A percentile compares a stretch with the other conserved stretches of the same genome.
phyloP scores from a whole-genome alignment of 2,888 invertebrate species.

The Trimorus sp. region DNA sequence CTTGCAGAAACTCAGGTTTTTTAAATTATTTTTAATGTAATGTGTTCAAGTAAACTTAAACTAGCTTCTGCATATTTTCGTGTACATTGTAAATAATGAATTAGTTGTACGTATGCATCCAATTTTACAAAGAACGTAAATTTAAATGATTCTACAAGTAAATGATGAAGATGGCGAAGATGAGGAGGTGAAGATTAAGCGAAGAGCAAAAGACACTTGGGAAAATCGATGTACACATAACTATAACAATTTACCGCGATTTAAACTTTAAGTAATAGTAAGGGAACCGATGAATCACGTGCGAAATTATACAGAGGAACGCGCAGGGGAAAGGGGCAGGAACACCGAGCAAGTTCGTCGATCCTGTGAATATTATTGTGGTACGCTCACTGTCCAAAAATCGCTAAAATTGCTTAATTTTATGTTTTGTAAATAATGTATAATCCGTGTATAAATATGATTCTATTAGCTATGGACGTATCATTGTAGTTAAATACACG shows the following conservation, averaged over 20 bases:
- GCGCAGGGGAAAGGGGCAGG: slow-evolving; percentile 11
- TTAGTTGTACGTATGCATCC: slow-evolving; percentile 58
- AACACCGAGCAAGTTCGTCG: slow-evolving; percentile 56
- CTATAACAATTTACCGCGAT: slow-evolving; percentile 68
- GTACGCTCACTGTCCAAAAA: slow-evolving; percentile 64
- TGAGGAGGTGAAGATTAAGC: slow-evolving; percentile 13
- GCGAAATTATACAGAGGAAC: slow-evolving; percentile 54
- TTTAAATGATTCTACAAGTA: slow-evolving; percentile 26
- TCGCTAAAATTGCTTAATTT: slow-evolving; percentile 76
- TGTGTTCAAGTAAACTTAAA: no score
- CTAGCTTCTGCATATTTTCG: no score
- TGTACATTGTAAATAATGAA: slow-evolving; percentile 71
- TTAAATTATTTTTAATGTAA: no score
- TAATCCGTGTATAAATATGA: slow-evolving; percentile 81
- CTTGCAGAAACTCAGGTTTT: no score
- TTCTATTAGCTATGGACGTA: slow-evolving; percentile 79
- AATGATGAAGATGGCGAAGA: slow-evolving; percentile 19
- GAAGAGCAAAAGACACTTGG: slow-evolving; percentile 38
- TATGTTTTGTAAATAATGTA: slow-evolving; percentile 81
- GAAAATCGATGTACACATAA: slow-evolving; percentile 71
- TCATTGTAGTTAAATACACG: slow-evolving; percentile 79
- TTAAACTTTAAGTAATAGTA: slow-evolving; percentile 69
- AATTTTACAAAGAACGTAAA: slow-evolving; percentile 56
- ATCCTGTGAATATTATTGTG: slow-evolving; percentile 72
- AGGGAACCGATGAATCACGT: slow-evolving; percentile 53